Percentiles rank a stretch among this genome's conserved stretches.
Evolutionary conservation across 2,113 vertebrate genomes (phyloP).

Genomic region (Corythaixoides concolor): DNA sequence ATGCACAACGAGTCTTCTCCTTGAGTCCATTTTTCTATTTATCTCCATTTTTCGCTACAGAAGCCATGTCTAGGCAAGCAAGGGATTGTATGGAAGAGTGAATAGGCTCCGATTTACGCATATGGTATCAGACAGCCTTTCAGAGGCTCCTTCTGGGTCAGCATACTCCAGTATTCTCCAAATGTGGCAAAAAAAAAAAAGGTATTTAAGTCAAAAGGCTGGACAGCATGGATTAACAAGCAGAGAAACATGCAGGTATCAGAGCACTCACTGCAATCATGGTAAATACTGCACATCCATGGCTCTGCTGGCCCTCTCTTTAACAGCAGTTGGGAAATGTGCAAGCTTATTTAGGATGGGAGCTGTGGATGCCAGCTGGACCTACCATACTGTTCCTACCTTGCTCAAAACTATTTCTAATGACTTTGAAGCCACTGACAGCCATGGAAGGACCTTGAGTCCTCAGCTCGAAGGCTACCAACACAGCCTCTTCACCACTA

Average conservation of each 20-base stretch:
- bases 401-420: neutral
- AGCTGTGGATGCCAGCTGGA: neutral
- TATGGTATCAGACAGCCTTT: neutral
- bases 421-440: neutral
- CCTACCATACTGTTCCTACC: neutral
- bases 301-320: neutral
- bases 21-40: neutral
- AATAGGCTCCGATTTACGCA: neutral
- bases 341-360: neutral
- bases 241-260: neutral
- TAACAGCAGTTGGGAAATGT: fast-evolving
- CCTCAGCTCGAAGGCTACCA: neutral
- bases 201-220: neutral
- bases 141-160: neutral
- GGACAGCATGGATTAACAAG: neutral
- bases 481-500: neutral
- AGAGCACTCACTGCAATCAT: neutral
- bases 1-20: neutral
- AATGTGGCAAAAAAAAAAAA: neutral
- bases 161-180: neutral
- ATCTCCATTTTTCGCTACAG: neutral
- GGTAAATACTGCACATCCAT: neutral
- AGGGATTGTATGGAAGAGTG: neutral
- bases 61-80: neutral
- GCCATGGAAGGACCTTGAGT: neutral